Evolutionary conservation across 1,140 invertebrate genomes (phyloP).

Genomic region (Megathymus violae): DNA sequence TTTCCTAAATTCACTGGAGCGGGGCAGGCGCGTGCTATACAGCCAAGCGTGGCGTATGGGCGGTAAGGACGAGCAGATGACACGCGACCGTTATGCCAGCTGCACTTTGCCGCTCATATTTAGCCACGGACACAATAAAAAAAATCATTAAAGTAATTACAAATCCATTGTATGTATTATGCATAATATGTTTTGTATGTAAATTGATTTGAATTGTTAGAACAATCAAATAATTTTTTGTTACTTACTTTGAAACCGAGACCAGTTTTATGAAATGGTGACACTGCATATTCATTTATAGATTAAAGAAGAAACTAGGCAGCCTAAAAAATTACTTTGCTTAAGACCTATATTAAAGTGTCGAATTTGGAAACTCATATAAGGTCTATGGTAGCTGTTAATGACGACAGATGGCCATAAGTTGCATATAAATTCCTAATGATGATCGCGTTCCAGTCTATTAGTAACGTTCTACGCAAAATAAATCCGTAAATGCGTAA

Average conservation of each 20-base stretch:
- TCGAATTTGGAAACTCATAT: too few relatives aligned
- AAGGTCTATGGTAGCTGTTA: too few relatives aligned
- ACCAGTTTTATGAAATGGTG: too few relatives aligned
- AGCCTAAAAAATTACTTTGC: too few relatives aligned
- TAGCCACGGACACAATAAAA: background rate
- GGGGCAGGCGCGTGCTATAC: constrained; percentile 66
- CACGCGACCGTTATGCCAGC: constrained; percentile 81
- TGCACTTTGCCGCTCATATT: constrained; percentile 46
- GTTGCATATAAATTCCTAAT: constrained; percentile 3
- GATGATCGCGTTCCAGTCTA: constrained; percentile 2
- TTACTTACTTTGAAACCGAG: too few relatives aligned
- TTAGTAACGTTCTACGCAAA: constrained; percentile 11
- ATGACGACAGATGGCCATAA: too few relatives aligned
- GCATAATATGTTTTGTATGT: too few relatives aligned
- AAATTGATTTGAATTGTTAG: background rate
- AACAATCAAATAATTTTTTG: background rate
- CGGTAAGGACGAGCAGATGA: constrained; percentile 69
- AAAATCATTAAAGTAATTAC: background rate
- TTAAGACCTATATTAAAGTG: too few relatives aligned
- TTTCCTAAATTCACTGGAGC: constrained; percentile 22
- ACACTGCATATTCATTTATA: too few relatives aligned
- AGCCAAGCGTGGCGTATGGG: constrained; percentile 70
- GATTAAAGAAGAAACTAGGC: too few relatives aligned
- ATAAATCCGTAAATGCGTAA: constrained; percentile 20
- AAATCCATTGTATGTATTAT: background rate